Conservation (phyloP, 2,797 vertebrate species). For the Etheostoma perlongum region DNA sequence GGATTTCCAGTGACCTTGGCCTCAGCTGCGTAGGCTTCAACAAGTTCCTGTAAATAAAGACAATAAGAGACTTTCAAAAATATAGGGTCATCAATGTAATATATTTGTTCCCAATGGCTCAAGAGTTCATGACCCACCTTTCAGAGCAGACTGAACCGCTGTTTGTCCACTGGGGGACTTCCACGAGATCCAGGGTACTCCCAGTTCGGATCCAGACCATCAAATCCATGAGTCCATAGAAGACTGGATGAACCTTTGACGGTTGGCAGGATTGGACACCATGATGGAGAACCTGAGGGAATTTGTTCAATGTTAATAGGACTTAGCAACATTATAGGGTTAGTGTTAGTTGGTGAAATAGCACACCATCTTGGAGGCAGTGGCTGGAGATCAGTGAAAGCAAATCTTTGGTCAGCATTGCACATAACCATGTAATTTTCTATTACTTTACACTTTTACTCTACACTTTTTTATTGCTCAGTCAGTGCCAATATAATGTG, state of each 20-base stretch:
- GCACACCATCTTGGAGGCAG: conserved; percentile 82
- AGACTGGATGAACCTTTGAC: conserved; percentile 85
- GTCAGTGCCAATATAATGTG: neutral
- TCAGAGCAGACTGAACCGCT: conserved; percentile 83
- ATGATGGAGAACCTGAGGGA: conserved; percentile 84
- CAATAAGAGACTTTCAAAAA: neutral
- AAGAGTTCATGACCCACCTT: conserved; percentile 62
- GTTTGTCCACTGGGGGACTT: conserved; percentile 82
- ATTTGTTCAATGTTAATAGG: neutral
- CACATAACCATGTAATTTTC: neutral
- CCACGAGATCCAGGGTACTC: conserved; percentile 86
- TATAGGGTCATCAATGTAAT: neutral
- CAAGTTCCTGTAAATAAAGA: conserved; percentile 77
- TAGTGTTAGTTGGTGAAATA: conserved; percentile 81
- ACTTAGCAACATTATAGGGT: neutral
- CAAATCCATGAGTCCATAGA: conserved; percentile 84
- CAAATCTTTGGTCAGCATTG: neutral
- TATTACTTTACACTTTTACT: too few relatives aligned
- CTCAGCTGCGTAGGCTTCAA: conserved; percentile 74
- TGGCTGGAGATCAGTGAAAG: conserved; percentile 61
- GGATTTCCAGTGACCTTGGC: conserved; percentile 51
- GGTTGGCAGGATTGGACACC: conserved; percentile 80
- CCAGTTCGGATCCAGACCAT: conserved; percentile 90
- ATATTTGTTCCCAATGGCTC: neutral
- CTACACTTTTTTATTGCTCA: neutral